Conservation (phyloP, 2,113 vertebrate species). For the Orycteropus afer region DNA sequence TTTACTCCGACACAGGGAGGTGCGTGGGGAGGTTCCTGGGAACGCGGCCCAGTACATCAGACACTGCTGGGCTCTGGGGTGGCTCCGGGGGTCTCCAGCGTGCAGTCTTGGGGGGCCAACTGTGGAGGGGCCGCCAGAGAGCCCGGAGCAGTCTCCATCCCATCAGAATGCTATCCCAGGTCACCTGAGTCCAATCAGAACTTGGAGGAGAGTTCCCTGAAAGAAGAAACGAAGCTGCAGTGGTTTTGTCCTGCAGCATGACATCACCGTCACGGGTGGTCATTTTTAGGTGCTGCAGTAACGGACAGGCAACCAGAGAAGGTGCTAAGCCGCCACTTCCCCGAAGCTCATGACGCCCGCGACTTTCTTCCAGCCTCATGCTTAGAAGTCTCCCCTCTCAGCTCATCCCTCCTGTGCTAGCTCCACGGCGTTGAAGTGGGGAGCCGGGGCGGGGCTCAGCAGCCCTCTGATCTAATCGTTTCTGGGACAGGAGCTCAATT, state of each 20-base stretch:
- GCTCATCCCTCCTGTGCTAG: not conserved
- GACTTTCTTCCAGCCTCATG: not conserved
- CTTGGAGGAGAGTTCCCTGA: not conserved
- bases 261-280: not conserved
- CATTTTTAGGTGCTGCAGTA: slow-evolving; percentile 42
- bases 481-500: not conserved
- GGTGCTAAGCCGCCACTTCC: slow-evolving; percentile 42
- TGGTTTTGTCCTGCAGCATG: not conserved
- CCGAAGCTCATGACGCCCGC: not conserved
- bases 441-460: not conserved
- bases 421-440: not conserved
- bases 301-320: slow-evolving; percentile 31
- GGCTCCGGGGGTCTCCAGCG: not conserved
- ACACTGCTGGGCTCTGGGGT: not conserved
- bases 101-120: not conserved
- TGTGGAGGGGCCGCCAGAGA: not conserved
- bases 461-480: not conserved
- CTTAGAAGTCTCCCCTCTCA: not conserved
- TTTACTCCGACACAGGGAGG: not conserved
- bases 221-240: not conserved
- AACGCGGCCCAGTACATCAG: too few species aligned
- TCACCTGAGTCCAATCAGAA: not conserved
- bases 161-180: too few species aligned
- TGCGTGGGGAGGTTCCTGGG: not conserved
- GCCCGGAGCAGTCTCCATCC: not conserved